Evolutionary conservation across 2,113 vertebrate genomes (phyloP).

Genomic region (Etheostoma spectabile): DNA sequence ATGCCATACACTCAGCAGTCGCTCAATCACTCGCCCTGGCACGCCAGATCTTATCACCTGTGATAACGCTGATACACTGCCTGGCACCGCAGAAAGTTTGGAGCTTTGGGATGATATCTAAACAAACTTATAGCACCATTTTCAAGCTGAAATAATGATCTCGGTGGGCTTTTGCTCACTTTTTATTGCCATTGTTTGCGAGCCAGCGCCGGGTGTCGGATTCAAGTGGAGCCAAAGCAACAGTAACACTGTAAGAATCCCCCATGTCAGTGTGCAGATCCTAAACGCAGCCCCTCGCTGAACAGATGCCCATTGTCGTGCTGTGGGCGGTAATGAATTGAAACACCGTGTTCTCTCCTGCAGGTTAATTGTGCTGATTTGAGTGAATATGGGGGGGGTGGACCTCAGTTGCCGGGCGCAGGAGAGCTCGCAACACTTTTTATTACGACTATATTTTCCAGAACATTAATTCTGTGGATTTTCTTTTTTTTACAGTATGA

Average conservation of each 20-base stretch:
- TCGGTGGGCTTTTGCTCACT: background rate
- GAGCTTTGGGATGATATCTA: conserved; percentile 14
- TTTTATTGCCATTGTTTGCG: conserved; percentile 10
- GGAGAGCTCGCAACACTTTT: conserved; percentile 56
- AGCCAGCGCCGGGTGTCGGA: background rate
- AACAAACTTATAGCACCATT: conserved; percentile 33
- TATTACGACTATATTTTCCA: conserved; percentile 77
- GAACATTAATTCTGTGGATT: conserved; percentile 78
- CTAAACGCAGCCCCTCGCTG: conserved; percentile 32
- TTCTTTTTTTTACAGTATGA: conserved; percentile 55
- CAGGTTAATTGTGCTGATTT: conserved; percentile 79
- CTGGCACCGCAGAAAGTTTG: conserved; percentile 34
- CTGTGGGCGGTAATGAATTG: conserved; percentile 61
- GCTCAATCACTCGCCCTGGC: conserved; percentile 58
- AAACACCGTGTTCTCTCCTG: conserved; percentile 62
- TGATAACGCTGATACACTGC: conserved; percentile 37
- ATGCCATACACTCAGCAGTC: conserved; percentile 61
- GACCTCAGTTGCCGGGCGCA: conserved; percentile 1
- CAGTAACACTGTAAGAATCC: background rate
- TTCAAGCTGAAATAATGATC: conserved; percentile 9
- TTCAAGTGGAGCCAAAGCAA: conserved; percentile 32
- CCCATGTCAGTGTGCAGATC: conserved; percentile 43
- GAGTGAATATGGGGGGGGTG: conserved; percentile 38
- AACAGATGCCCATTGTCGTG: conserved; percentile 57
- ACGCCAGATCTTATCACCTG: conserved; percentile 67